Evolutionary conservation across 2,888 invertebrate genomes (phyloP), one percentile per base, ranked within the genome.

Genomic region (Lacanobia oleracea): DNA sequence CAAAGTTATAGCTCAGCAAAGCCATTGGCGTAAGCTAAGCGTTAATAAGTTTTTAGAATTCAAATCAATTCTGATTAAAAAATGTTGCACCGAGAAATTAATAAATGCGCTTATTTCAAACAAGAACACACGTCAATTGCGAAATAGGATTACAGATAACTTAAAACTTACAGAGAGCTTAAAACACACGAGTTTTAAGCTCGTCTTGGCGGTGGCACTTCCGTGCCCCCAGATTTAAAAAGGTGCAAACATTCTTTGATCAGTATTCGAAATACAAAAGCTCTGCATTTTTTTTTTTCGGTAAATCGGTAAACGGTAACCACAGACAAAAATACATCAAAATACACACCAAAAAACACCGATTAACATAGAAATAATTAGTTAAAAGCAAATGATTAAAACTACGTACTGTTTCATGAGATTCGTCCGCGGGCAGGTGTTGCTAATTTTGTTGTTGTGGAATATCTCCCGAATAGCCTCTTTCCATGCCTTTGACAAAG

Each of bases 331-430:
- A 37, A 57, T 10, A 74, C 73, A 69, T 23, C 45, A 59, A 68
- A 8, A 57, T 48, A 68, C 10, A 56, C 61, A 77, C n/a, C 23
- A 37, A 54, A 69, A 45, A 37, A 50, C 43, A 77, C 40, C 16
- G n/a, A 77, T 10, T 12, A 75, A 56, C 12, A 37, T 77, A 50
- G 27, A 57, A 75, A 18, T 21, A 51, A 57, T 51, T 45, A 61
- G 45, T 57, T 62, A 63, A 71, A 77, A 71, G 57, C 54, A 85
- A 81, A 81, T 63, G 75, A 78, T 64, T 62, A 71, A 5, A 77
- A 76, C 72, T 92, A 98, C 99, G 97, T 97, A 99, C 99, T 99
- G 99, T 97, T 99, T 99, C 98, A 98, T 99, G 80, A 99, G 97
- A 94, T 98, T 99, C 72, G 98, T 99, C 93, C 98, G 97, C 40